Percentiles rank a stretch among this genome's conserved stretches.
phyloP scores from a whole-genome alignment of 2,888 invertebrate species.

The Sminthurinus aureus region DNA sequence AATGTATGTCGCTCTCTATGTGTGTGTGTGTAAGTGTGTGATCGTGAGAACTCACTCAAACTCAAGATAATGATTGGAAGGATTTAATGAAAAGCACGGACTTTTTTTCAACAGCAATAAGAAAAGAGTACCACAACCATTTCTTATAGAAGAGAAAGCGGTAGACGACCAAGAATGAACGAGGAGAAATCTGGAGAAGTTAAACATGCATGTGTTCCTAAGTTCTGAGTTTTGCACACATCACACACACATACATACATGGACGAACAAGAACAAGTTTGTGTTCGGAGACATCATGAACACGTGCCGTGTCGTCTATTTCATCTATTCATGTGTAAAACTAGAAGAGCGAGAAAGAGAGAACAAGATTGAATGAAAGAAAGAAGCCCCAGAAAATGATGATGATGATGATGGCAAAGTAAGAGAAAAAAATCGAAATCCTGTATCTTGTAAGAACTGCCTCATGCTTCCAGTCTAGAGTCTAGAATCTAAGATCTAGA shows the following conservation, averaged over 20 bases:
- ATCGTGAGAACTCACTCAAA: constrained; percentile 2
- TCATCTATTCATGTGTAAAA: constrained; percentile 21
- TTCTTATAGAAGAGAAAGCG: neutral
- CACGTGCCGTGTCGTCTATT: constrained; percentile 7
- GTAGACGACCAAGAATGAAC: neutral
- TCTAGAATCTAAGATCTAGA: neutral
- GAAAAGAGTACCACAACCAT: too few relatives aligned
- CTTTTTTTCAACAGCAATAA: neutral
- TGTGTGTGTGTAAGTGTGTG: neutral
- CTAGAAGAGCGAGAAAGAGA: neutral
- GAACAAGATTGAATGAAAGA: neutral
- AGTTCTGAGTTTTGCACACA: too few relatives aligned
- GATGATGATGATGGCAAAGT: too few relatives aligned
- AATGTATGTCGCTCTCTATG: neutral
- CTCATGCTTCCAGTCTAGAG: neutral
- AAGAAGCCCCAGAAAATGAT: neutral
- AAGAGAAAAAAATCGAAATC: neutral
- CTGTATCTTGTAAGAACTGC: neutral
- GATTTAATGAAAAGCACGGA: constrained; percentile 23
- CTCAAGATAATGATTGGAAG: constrained; percentile 20
- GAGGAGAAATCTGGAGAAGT: neutral
- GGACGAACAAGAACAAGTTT: neutral
- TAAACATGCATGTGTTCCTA: too few relatives aligned
- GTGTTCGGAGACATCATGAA: neutral
- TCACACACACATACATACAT: neutral